phyloP scores from a whole-genome alignment of 2,888 invertebrate species.

The Steinernema scapterisci region DNA sequence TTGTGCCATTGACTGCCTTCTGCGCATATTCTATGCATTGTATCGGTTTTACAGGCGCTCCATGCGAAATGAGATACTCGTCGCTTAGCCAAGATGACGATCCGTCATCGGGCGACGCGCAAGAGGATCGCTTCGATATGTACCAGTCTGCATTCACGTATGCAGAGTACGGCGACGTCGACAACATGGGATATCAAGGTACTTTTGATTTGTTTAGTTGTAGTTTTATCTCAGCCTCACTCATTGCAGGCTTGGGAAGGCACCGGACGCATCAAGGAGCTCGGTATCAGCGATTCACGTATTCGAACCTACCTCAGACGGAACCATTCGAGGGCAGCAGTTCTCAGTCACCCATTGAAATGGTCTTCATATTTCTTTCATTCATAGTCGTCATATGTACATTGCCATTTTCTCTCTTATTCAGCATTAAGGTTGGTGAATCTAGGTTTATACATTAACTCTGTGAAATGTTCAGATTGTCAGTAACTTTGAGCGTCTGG shows the following conservation, averaged over 20 bases:
- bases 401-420: constrained; percentile 62
- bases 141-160: constrained; percentile 23
- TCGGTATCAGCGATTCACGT: constrained; percentile 12
- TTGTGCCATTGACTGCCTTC: too few species aligned
- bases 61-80: constrained; percentile 15
- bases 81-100: constrained; percentile 15
- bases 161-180: constrained; percentile 22
- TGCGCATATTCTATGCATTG: too few species aligned
- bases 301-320: not conserved
- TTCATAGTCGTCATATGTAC: constrained; percentile 54
- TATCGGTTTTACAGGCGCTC: not conserved
- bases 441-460: not conserved
- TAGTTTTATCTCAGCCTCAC: too few species aligned
- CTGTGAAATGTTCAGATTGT: constrained; percentile 57
- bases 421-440: constrained; percentile 57
- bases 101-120: not conserved
- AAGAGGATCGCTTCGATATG: constrained; percentile 7
- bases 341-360: constrained; percentile 35
- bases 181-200: constrained; percentile 26
- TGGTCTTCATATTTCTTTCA: constrained; percentile 44
- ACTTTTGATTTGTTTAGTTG: not conserved
- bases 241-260: not conserved
- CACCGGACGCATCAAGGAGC: constrained; percentile 17
- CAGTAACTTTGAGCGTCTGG: constrained; percentile 57
- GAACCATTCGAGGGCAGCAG: constrained; percentile 9